Evolutionary conservation across 64 coral and sea anemone genomes (phyloP).

Genomic region (Dendrophyllia cribrosa): DNA sequence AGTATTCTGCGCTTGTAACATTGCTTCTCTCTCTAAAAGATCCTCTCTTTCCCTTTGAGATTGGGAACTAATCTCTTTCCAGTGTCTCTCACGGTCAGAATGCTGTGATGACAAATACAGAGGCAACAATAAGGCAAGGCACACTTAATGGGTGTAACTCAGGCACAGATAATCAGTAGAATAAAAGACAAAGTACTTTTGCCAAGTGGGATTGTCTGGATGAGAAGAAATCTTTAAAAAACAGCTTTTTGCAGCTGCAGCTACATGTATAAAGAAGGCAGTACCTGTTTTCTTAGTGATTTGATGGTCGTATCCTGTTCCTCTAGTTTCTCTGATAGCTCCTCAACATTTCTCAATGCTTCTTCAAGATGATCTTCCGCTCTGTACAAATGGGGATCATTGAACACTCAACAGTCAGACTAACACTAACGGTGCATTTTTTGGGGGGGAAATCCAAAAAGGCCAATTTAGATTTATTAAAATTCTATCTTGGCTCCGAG

Average conservation of each 20-base stretch:
- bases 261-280: background rate
- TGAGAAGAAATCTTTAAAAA: background rate
- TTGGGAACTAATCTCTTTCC: constrained; percentile 69
- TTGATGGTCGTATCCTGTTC: constrained; percentile 80
- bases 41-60: constrained; percentile 78
- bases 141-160: no score
- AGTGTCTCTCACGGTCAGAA: constrained; percentile 80
- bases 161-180: no score
- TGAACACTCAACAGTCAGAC: background rate
- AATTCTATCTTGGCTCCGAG: no score
- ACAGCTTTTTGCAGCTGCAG: background rate
- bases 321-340: constrained; percentile 84
- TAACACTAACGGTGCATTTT: no score
- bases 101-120: constrained; percentile 46
- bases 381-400: constrained; percentile 28
- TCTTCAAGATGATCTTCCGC: constrained; percentile 85
- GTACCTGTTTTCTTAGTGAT: constrained; percentile 83
- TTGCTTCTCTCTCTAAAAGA: constrained; percentile 31
- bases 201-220: no score
- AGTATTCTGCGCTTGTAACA: constrained; percentile 78
- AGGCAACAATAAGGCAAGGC: no score
- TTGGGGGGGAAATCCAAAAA: no score
- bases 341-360: constrained; percentile 81
- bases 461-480: no score
- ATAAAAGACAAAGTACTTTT: no score